Evolutionary conservation across 1,140 invertebrate genomes (phyloP).

Genomic region (Geopemphigus sp.): DNA sequence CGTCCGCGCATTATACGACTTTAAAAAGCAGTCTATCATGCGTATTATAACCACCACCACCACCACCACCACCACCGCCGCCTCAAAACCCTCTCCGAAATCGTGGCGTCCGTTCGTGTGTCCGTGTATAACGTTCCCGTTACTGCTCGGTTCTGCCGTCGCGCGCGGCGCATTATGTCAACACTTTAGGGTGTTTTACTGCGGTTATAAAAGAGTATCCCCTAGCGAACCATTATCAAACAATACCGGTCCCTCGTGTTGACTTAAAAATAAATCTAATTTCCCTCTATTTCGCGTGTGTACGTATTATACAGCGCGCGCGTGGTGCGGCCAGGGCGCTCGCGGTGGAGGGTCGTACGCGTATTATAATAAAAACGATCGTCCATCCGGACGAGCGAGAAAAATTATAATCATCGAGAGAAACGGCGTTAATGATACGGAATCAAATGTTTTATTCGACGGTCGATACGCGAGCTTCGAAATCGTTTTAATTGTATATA

Average conservation of each 20-base stretch:
- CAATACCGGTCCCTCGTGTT: constrained; percentile 48
- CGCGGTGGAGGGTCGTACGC: constrained; percentile 1
- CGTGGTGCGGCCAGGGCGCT: no score
- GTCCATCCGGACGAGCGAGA: background rate
- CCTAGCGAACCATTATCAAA: constrained; percentile 47
- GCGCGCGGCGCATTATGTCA: constrained; percentile 38
- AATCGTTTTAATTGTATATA: constrained; percentile 32
- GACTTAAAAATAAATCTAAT: constrained; percentile 50
- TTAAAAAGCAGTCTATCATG: constrained; percentile 44
- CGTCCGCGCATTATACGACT: constrained; percentile 27
- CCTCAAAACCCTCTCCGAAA: no score
- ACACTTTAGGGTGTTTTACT: constrained; percentile 49
- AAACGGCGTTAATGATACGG: constrained; percentile 43
- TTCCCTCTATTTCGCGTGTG: constrained; percentile 10
- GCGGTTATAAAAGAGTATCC: constrained; percentile 49
- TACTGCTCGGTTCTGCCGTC: no score
- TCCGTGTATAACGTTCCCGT: no score
- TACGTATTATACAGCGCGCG: background rate
- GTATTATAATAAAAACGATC: constrained; percentile 20
- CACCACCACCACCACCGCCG: no score
- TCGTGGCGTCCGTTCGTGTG: no score
- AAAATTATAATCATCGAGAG: constrained; percentile 3
- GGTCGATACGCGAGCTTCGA: constrained; percentile 17
- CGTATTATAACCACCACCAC: background rate
- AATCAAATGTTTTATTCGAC: constrained; percentile 45